Evolutionary conservation across 1,140 invertebrate species (phyloP).

Genomic region (Eriocheir sinensis): DNA sequence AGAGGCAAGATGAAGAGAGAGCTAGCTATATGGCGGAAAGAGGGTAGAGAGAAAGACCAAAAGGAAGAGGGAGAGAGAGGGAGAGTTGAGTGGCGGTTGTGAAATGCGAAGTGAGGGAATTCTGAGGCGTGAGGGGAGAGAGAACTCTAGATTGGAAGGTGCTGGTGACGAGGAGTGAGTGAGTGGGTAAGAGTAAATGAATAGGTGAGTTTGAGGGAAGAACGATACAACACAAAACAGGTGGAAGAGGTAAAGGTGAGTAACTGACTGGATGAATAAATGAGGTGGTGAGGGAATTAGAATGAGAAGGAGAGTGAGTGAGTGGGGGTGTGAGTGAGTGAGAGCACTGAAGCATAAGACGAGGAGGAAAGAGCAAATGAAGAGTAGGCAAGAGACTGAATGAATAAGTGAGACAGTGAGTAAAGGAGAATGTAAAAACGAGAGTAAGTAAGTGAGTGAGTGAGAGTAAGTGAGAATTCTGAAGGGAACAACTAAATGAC

Average conservation of each 20-base stretch:
- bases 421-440: background rate
- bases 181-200: slow-evolving; percentile 4
- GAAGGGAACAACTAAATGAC: background rate
- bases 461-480: background rate
- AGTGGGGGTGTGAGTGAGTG: background rate
- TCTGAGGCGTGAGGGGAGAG: background rate
- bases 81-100: background rate
- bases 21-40: background rate
- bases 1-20: slow-evolving; percentile 20
- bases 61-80: background rate
- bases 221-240: background rate
- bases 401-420: background rate
- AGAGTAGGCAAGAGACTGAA: background rate
- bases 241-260: background rate
- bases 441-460: background rate
- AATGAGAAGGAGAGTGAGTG: background rate
- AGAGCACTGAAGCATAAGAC: background rate
- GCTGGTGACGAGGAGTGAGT: background rate
- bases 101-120: background rate
- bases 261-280: too few relatives aligned
- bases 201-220: background rate
- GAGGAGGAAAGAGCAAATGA: background rate
- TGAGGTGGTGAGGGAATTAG: too few relatives aligned
- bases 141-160: background rate
- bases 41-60: background rate